These are phyloP conservation scores for Girardinus metallicus DNA, from an alignment of 2,797 vertebrate genomes.

Conservation along the genomic window DNA sequence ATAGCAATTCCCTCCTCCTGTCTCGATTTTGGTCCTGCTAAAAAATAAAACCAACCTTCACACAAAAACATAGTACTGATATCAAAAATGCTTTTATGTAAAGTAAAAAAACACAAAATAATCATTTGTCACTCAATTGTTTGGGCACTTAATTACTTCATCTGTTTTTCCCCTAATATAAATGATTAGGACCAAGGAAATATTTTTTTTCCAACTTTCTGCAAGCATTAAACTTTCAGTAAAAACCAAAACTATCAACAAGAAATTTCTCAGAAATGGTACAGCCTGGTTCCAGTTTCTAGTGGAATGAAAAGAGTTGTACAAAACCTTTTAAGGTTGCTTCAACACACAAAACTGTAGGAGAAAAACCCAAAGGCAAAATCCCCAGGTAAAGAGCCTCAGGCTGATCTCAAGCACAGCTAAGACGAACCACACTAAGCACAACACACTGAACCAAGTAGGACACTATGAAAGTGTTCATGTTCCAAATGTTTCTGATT, in stretches of 20 bases:
- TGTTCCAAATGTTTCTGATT: neutral
- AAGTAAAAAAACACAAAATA: neutral
- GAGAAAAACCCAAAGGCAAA: neutral
- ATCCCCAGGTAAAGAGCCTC: neutral
- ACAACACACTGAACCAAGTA: neutral
- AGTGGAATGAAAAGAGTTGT: neutral
- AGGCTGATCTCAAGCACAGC: slow-evolving; percentile 1
- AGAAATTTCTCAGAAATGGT: neutral
- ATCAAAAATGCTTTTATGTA: neutral
- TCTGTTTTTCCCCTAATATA: neutral
- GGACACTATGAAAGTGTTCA: neutral
- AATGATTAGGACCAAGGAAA: neutral
- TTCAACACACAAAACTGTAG: neutral
- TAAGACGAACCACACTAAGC: neutral
- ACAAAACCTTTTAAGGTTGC: neutral
- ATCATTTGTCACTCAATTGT: neutral
- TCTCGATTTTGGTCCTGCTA: neutral
- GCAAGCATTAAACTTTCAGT: neutral
- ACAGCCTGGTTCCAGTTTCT: neutral
- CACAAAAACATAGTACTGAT: neutral
- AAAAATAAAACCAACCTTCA: too few relatives aligned
- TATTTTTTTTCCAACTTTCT: neutral
- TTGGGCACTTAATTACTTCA: neutral
- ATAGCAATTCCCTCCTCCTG: neutral
- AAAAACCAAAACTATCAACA: neutral